Evolutionary conservation across 2,888 invertebrate species (phyloP).

Genomic region (Taphrorychus bicolor): DNA sequence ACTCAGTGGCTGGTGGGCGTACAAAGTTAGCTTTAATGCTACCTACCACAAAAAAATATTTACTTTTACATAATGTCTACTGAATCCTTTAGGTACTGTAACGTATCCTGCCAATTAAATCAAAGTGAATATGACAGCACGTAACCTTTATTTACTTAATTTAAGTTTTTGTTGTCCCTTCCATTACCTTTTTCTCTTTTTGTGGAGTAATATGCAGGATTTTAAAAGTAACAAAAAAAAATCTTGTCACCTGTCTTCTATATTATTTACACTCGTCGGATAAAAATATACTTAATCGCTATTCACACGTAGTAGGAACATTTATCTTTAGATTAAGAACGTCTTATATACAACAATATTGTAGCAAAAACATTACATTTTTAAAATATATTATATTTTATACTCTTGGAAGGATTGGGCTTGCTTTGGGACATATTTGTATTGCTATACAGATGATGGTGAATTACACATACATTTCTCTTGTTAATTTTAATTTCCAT

Average conservation of each 20-base stretch:
- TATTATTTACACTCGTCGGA: slow-evolving; percentile 44
- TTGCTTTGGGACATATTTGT: slow-evolving; percentile 46
- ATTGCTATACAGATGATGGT: slow-evolving; percentile 39
- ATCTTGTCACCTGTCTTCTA: slow-evolving; percentile 15
- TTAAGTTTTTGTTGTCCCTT: no score
- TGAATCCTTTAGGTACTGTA: no score
- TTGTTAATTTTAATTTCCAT: not conserved
- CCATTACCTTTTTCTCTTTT: no score
- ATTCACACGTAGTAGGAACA: slow-evolving; percentile 54
- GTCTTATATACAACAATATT: slow-evolving; percentile 44
- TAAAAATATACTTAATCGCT: slow-evolving; percentile 49
- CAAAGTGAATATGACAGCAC: no score
- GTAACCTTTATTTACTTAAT: no score
- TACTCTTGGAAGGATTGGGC: slow-evolving; percentile 45
- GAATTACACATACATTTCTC: slow-evolving; percentile 31
- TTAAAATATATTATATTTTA: slow-evolving; percentile 33
- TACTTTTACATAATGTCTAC: no score
- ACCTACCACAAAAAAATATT: no score
- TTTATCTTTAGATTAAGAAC: slow-evolving; percentile 46
- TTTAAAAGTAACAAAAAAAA: no score
- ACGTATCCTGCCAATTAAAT: no score
- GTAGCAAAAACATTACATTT: slow-evolving; percentile 44
- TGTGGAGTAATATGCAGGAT: no score
- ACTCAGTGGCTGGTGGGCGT: no score
- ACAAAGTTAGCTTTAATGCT: no score